These are phyloP conservation scores for Notoglanidium macrostoma DNA, from an alignment of 2,797 vertebrate genomes.

Conservation along the genomic window DNA sequence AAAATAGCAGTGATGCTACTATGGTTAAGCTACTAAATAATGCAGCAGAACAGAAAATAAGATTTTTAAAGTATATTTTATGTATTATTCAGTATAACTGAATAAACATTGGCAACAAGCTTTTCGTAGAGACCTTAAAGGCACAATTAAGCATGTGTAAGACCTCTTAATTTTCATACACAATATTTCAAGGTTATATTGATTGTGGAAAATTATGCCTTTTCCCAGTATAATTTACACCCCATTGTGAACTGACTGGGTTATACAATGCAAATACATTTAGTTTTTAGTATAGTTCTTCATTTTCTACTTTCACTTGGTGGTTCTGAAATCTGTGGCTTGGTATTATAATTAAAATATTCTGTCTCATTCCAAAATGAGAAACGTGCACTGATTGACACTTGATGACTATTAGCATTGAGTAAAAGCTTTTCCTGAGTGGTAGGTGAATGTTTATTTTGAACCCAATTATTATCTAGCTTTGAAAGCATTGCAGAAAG, in stretches of 20 bases:
- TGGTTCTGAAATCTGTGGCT: neutral
- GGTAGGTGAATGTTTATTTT: constrained; percentile 48
- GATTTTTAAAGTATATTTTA: neutral
- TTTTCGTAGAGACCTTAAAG: neutral
- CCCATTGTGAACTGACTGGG: neutral
- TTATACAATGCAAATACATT: neutral
- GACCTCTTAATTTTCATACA: neutral
- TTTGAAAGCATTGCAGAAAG: constrained; percentile 16
- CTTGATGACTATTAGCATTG: constrained; percentile 18
- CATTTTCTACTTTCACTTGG: neutral
- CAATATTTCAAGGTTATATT: neutral
- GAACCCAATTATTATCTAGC: constrained; percentile 30
- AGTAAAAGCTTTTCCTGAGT: constrained; percentile 20
- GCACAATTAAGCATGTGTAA: neutral
- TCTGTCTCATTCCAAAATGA: constrained; percentile 7
- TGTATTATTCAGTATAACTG: neutral
- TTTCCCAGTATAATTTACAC: neutral
- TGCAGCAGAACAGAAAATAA: neutral
- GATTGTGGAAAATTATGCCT: neutral
- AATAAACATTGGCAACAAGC: neutral
- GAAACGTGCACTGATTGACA: constrained; percentile 3
- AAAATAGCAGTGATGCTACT: neutral
- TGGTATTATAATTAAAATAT: neutral
- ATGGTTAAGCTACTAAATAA: neutral
- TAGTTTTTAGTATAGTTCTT: neutral